These are phyloP conservation scores for Penaeus monodon DNA, from an alignment of 2,888 invertebrate genomes.

Conservation along the genomic window DNA sequence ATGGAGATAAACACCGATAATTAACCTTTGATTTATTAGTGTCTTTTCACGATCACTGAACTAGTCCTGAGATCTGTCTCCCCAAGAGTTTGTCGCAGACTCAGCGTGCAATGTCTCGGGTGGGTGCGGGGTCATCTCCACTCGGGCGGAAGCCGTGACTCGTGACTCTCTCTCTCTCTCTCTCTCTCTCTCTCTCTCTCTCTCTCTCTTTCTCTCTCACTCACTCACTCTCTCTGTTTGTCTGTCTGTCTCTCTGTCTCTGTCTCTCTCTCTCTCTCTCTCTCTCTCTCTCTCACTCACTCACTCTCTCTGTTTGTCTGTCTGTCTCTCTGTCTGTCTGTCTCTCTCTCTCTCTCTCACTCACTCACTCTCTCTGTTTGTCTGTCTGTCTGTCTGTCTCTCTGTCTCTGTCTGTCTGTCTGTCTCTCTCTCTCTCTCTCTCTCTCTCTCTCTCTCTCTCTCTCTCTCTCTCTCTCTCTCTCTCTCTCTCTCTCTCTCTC, in stretches of 20 bases:
- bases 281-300: not conserved
- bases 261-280: not conserved
- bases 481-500: constrained; percentile 29
- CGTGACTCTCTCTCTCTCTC: not conserved
- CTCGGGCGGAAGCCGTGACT: not conserved
- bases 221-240: not conserved
- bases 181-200: not conserved
- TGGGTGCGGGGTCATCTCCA: too few species aligned
- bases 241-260: not conserved
- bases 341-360: constrained; percentile 33
- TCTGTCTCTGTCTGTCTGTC: too few species aligned
- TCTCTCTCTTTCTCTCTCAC: not conserved
- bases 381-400: too few species aligned
- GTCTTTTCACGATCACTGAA: too few species aligned
- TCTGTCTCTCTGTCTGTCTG: constrained; percentile 28
- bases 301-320: not conserved
- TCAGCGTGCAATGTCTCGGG: too few species aligned
- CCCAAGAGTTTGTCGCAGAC: too few species aligned
- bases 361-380: not conserved
- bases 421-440: too few species aligned
- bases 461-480: not conserved
- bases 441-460: too few species aligned
- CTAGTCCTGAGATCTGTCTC: too few species aligned
- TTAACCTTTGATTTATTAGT: too few species aligned
- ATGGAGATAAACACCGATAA: too few species aligned